phyloP scores from a whole-genome alignment of 2,113 vertebrate species.

The Ophiodon elongatus region DNA sequence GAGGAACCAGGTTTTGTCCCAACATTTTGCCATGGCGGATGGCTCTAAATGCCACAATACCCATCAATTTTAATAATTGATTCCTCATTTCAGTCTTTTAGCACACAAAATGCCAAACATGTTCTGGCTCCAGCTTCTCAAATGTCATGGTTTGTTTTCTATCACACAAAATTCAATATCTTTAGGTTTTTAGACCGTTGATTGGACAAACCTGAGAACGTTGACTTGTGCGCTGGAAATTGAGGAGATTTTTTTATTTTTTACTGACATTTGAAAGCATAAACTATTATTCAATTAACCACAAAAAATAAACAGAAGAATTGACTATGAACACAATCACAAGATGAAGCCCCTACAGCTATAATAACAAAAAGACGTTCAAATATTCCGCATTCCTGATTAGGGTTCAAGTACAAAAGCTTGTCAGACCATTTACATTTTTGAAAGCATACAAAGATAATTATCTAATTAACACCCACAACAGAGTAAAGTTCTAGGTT shows the following conservation, averaged over 20 bases:
- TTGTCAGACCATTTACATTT: not conserved
- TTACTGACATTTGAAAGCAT: not conserved
- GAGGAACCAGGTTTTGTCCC: not conserved
- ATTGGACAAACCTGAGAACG: not conserved
- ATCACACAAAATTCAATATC: not conserved
- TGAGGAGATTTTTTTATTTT: not conserved
- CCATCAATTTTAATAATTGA: not conserved
- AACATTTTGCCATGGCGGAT: not conserved
- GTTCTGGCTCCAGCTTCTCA: not conserved
- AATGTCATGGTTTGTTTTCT: not conserved
- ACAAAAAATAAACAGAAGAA: not conserved
- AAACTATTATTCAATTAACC: not conserved
- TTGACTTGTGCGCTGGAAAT: too few relatives aligned
- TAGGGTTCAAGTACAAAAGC: not conserved
- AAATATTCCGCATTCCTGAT: not conserved
- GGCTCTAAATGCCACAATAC: not conserved
- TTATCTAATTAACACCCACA: not conserved
- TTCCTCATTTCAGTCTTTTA: not conserved
- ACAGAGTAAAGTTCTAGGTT: conserved; percentile 1
- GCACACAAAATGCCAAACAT: not conserved
- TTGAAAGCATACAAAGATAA: not conserved
- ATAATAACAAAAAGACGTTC: not conserved
- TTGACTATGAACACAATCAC: not conserved
- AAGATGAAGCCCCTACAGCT: not conserved
- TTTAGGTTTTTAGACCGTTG: not conserved